These are phyloP conservation scores for Athripsodes cinereus DNA, from an alignment of 2,888 invertebrate species.

Conservation along the genomic window DNA sequence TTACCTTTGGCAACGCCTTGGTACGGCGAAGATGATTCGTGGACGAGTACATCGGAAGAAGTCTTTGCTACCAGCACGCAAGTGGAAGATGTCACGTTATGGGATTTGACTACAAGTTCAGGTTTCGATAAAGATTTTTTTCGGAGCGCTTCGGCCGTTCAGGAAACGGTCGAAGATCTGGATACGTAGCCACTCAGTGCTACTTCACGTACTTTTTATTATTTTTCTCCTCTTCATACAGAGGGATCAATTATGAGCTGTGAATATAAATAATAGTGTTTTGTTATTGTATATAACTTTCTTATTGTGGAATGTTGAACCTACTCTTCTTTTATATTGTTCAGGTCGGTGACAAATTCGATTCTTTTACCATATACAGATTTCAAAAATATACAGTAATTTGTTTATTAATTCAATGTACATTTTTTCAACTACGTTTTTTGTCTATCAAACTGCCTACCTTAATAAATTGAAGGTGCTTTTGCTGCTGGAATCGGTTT, in stretches of 20 bases:
- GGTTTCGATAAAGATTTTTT: slow-evolving; percentile 44
- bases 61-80: slow-evolving; percentile 38
- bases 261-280: neutral
- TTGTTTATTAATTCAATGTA: too few species aligned
- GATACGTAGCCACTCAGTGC: slow-evolving; percentile 41
- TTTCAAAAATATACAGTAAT: too few species aligned
- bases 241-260: slow-evolving; percentile 8
- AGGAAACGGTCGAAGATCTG: slow-evolving; percentile 49
- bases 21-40: slow-evolving; percentile 42
- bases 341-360: neutral
- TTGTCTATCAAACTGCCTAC: too few species aligned
- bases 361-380: too few species aligned
- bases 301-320: neutral
- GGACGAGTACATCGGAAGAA: slow-evolving; percentile 48
- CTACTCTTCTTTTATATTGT: neutral
- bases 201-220: slow-evolving; percentile 27
- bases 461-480: too few species aligned
- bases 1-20: slow-evolving; percentile 41
- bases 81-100: slow-evolving; percentile 37
- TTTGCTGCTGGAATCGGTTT: too few species aligned
- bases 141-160: slow-evolving; percentile 49
- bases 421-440: too few species aligned
- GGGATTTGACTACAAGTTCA: slow-evolving; percentile 35
- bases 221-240: slow-evolving; percentile 27
- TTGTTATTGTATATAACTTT: neutral